Conservation (phyloP, 2,113 vertebrate species). For the Heterocephalus glaber region DNA sequence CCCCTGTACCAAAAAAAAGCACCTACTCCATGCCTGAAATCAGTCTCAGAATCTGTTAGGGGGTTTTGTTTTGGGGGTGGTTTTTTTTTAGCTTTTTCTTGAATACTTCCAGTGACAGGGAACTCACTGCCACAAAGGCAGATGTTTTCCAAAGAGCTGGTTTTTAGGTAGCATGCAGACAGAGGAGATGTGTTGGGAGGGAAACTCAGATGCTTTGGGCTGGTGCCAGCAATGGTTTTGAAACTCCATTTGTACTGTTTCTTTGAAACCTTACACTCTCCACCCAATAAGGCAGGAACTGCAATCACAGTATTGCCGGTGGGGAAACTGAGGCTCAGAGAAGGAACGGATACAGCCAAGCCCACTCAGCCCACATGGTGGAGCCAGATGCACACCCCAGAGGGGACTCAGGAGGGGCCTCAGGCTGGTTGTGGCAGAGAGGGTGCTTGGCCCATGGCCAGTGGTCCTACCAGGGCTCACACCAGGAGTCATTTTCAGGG, state of each 20-base stretch:
- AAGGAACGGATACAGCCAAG: neutral
- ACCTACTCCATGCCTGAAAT: neutral
- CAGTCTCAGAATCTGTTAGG: neutral
- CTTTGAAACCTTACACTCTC: neutral
- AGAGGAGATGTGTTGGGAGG: neutral
- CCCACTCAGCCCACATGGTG: neutral
- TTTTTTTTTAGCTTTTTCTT: neutral
- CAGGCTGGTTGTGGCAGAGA: too few relatives aligned
- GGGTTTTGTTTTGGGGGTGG: too few relatives aligned
- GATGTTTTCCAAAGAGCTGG: neutral
- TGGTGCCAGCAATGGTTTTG: neutral
- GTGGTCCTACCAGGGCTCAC: neutral
- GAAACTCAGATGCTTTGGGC: fast-evolving
- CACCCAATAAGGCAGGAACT: neutral
- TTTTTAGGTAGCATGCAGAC: neutral
- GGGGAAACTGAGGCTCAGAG: neutral
- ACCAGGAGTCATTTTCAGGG: neutral
- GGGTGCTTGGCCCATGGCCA: neutral
- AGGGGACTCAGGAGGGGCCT: fast-evolving
- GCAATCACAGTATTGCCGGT: neutral
- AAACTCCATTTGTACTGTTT: fast-evolving
- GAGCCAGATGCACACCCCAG: neutral
- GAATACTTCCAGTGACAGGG: neutral
- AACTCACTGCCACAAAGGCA: neutral
- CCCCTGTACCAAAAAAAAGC: too few relatives aligned